phyloP scores from a whole-genome alignment of 2,797 vertebrate species.

The Neoniphon sammara region DNA sequence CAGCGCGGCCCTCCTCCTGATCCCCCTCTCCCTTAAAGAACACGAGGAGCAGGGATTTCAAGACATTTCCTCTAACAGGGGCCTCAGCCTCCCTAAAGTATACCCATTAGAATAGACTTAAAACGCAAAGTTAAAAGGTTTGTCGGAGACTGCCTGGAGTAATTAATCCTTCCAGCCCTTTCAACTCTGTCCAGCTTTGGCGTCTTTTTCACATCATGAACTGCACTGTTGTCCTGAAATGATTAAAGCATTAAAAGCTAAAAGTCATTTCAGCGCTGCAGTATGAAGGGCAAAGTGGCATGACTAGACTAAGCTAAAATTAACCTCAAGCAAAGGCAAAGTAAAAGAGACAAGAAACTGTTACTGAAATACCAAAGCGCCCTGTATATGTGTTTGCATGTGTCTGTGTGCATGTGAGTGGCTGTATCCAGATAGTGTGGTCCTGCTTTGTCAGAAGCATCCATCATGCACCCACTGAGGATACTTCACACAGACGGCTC shows the following conservation, averaged over 20 bases:
- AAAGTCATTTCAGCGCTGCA: slow-evolving; percentile 61
- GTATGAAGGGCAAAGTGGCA: slow-evolving; percentile 60
- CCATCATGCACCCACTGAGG: slow-evolving; percentile 21
- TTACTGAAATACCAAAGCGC: slow-evolving; percentile 23
- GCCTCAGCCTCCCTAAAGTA: slow-evolving; percentile 6
- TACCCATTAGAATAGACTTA: slow-evolving; percentile 50
- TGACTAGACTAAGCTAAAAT: slow-evolving; percentile 41
- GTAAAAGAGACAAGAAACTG: slow-evolving; percentile 33
- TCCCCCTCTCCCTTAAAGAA: slow-evolving; percentile 40
- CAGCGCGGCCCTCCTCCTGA: slow-evolving; percentile 36
- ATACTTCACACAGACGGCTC: slow-evolving; percentile 38
- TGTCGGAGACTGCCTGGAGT: slow-evolving; percentile 60
- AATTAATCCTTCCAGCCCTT: slow-evolving; percentile 75
- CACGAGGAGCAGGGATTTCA: slow-evolving; percentile 36
- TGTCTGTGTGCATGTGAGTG: no score
- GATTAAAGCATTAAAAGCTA: slow-evolving; percentile 69
- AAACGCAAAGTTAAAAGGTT: slow-evolving; percentile 73
- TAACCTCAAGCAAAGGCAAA: slow-evolving; percentile 41
- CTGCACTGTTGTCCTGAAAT: slow-evolving; percentile 64
- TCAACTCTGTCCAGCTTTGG: slow-evolving; percentile 56
- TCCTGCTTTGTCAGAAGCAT: slow-evolving; percentile 21
- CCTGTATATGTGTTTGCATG: background rate
- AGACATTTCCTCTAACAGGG: slow-evolving; percentile 47
- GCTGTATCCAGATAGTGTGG: background rate
- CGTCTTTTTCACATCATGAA: slow-evolving; percentile 55